Percentiles rank a stretch among this genome's conserved stretches.
phyloP scores from a whole-genome alignment of 2,113 vertebrate species.

The Myiopsitta monachus region DNA sequence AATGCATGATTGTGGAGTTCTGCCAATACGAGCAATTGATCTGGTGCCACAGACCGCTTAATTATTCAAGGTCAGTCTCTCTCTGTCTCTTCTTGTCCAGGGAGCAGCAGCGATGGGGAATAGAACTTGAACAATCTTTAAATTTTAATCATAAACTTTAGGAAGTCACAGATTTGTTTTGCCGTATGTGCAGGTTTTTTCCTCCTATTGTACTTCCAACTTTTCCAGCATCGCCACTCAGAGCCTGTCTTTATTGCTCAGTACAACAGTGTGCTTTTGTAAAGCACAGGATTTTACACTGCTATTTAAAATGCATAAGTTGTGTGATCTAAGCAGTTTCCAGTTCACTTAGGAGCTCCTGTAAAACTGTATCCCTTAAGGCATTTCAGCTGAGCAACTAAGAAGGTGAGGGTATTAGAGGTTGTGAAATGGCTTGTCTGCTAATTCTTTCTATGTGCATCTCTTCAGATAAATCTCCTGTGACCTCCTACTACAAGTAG shows the following conservation, averaged over 20 bases:
- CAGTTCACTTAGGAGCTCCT: conserved; percentile 62
- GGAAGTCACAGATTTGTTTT: conserved; percentile 47
- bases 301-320: conserved; percentile 67
- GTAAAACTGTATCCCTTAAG: conserved; percentile 60
- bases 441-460: conserved; percentile 62
- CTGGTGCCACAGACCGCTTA: conserved; percentile 51
- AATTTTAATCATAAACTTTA: conserved; percentile 65
- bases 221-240: background rate
- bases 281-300: conserved; percentile 4
- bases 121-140: conserved; percentile 59
- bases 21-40: conserved; percentile 63
- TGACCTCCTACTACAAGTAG: conserved; percentile 63
- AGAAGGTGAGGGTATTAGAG: conserved; percentile 60
- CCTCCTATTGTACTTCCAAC: background rate
- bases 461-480: conserved; percentile 65
- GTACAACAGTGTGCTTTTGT: conserved; percentile 26
- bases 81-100: conserved; percentile 44
- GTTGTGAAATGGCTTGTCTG: conserved; percentile 66
- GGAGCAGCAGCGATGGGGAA: conserved; percentile 48
- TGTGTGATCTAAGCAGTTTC: conserved; percentile 69
- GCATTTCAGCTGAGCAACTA: conserved; percentile 41
- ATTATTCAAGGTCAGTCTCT: conserved; percentile 66
- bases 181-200: background rate
- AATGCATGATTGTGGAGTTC: conserved; percentile 40
- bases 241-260: background rate